These are phyloP conservation scores for Galeopterus variegatus DNA, from an alignment of 2,113 vertebrate genomes.

Conservation along the genomic window DNA sequence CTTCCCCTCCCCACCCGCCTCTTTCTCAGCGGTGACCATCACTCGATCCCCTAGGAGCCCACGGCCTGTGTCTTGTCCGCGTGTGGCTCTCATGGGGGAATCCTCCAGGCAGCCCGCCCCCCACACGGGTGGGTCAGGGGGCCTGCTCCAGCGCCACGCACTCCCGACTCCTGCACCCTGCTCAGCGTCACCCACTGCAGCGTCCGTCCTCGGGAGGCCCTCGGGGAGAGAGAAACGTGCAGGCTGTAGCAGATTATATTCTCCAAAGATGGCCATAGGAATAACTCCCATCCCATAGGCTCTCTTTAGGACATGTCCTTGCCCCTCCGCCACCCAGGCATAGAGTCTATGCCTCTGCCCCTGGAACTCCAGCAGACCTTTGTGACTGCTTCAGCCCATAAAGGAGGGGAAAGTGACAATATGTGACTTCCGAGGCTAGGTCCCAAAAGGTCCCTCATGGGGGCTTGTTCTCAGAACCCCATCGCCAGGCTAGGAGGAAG, in stretches of 20 bases:
- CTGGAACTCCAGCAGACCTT: not conserved
- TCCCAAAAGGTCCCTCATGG: not conserved
- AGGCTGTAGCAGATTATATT: not conserved
- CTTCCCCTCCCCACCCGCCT: not conserved
- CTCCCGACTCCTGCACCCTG: too few relatives aligned
- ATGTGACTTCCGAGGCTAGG: not conserved
- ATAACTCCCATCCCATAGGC: too few relatives aligned
- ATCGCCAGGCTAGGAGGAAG: accelerated
- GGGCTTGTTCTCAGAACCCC: not conserved
- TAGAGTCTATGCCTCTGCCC: too few relatives aligned
- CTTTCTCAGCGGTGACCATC: not conserved
- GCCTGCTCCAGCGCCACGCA: not conserved
- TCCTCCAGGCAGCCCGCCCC: not conserved
- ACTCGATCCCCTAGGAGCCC: not conserved
- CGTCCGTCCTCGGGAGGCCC: not conserved
- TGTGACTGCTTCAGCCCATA: not conserved
- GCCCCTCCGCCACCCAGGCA: not conserved
- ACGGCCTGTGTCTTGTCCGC: not conserved
- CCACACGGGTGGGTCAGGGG: not conserved
- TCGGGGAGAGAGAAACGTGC: too few relatives aligned
- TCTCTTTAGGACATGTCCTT: not conserved
- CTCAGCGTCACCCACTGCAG: not conserved
- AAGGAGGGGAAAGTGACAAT: accelerated
- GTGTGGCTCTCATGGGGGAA: not conserved
- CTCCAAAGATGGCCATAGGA: not conserved